A percentile compares a stretch with the other conserved stretches of the same genome.
These are phyloP conservation scores for Macrobrachium nipponense DNA, from an alignment of 1,140 invertebrate species.

Conservation along the genomic window DNA sequence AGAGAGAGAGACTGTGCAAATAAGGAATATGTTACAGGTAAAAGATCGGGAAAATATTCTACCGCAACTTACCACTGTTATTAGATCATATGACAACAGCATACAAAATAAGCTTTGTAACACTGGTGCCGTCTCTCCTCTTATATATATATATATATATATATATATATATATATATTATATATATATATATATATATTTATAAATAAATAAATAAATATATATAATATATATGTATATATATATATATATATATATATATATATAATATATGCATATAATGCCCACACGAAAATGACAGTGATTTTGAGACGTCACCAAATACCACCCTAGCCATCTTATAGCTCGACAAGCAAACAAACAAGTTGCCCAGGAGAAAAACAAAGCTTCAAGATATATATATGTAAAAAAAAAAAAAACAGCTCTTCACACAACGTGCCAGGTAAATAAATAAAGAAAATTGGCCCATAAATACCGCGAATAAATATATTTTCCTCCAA, in stretches of 20 bases:
- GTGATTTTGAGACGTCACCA: neutral
- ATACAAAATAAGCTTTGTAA: neutral
- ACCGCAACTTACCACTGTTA: neutral
- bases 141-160: too few species aligned
- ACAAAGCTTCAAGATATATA: too few species aligned
- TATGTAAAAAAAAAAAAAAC: too few species aligned
- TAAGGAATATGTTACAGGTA: neutral
- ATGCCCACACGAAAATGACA: neutral
- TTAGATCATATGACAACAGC: slow-evolving; percentile 8
- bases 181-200: neutral
- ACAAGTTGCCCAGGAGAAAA: too few species aligned
- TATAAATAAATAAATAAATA: neutral
- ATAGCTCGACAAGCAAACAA: too few species aligned
- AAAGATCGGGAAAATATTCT: neutral
- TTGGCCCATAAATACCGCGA: too few species aligned
- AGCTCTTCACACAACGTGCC: too few species aligned
- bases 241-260: slow-evolving; percentile 19
- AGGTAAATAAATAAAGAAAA: too few species aligned
- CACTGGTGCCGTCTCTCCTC: neutral
- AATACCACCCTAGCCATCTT: too few species aligned
- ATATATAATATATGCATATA: neutral
- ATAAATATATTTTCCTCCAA: too few species aligned
- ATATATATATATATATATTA: too few species aligned
- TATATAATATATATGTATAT: neutral
- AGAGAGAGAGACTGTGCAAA: slow-evolving; percentile 14